A percentile compares a stretch with the other conserved stretches of the same genome.
Evolutionary conservation across 1,140 invertebrate species (phyloP).

Genomic region (Lucilia sericata): DNA sequence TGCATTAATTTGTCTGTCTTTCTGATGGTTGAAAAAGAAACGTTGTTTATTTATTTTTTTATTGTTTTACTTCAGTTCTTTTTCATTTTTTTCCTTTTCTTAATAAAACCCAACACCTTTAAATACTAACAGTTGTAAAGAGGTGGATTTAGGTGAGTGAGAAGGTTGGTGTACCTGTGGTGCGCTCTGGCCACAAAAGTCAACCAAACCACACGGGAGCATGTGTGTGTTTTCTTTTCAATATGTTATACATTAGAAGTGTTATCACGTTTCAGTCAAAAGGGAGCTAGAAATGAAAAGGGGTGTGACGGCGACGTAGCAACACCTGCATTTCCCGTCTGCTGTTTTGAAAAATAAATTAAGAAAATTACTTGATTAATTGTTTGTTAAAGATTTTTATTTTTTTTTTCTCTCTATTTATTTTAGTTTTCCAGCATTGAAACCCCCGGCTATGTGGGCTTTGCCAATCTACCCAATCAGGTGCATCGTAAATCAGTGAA

Average conservation of each 20-base stretch:
- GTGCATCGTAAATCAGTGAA: constrained; percentile 97
- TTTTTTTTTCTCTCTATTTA: constrained; percentile 25
- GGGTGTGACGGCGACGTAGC: not conserved
- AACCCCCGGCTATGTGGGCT: constrained; percentile 90
- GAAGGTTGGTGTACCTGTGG: not conserved
- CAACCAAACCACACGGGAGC: constrained; percentile 19
- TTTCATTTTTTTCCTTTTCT: not conserved
- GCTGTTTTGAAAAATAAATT: not conserved
- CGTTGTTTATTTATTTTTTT: constrained; percentile 9
- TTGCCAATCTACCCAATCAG: constrained; percentile 96
- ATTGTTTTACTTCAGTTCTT: not conserved
- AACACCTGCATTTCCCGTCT: constrained; percentile 3
- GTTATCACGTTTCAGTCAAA: constrained; percentile 26
- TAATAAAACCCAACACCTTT: not conserved
- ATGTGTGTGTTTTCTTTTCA: not conserved
- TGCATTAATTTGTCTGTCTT: constrained; percentile 20
- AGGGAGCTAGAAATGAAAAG: not conserved
- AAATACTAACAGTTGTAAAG: not conserved
- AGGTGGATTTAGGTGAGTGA: not conserved
- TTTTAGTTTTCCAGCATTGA: constrained; percentile 82
- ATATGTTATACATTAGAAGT: constrained; percentile 35
- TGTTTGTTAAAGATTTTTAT: constrained; percentile 37
- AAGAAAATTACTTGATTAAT: constrained; percentile 20
- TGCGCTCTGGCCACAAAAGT: constrained; percentile 33
- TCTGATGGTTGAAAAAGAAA: not conserved